Evolutionary conservation across 2,797 vertebrate genomes (phyloP), one percentile per base, ranked within the genome.

Genomic region (Crocidura indochinensis): DNA sequence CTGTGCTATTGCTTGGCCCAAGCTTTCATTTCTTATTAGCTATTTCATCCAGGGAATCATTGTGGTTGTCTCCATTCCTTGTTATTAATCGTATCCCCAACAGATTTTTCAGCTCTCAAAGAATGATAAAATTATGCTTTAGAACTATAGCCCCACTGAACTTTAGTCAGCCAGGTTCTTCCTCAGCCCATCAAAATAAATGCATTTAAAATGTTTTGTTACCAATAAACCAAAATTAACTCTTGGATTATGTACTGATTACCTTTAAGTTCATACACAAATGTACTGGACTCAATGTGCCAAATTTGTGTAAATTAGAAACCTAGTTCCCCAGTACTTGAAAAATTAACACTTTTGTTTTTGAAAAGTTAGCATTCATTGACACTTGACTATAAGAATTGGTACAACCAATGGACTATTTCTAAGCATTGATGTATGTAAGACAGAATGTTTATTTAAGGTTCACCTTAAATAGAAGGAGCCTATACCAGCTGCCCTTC

Each of bases 291-390:
- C 83, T 91, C 53, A 56, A 93, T 75, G 73, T 80, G 77, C 8
- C 78, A 92, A 76, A 31, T 69, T 44, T 88, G 26, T 85, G 79
- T 90, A 88, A 88, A 93, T 85, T 78, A 46, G 22, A 92, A 81
- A 24, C 26, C 8, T 75, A 60, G 6, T 4, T 74, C 74, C 84
- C 81, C 64, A 79, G 64, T 69, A 73, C 15, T 87, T 93, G 86
- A 73, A 64, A 81, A 84, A 91, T 67, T 38, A 38, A 38, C 38
- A 2, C 38, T 38, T 2, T 38, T 38, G 2, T 38, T 38, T 38
- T 38, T 38, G 38, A 38, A 38, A 38, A 38, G 38, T 38, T 38
- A 38, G 5, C 38, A 38, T 38, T 15, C 17, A 81, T 74, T 91
- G 87, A 75, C 31, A 82, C 56, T 87, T 87, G 90, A 71, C 10